Evolutionary conservation across 2,797 vertebrate species (phyloP), one percentile per base, ranked within the genome.

Genomic region (Cossypha dichroa): DNA sequence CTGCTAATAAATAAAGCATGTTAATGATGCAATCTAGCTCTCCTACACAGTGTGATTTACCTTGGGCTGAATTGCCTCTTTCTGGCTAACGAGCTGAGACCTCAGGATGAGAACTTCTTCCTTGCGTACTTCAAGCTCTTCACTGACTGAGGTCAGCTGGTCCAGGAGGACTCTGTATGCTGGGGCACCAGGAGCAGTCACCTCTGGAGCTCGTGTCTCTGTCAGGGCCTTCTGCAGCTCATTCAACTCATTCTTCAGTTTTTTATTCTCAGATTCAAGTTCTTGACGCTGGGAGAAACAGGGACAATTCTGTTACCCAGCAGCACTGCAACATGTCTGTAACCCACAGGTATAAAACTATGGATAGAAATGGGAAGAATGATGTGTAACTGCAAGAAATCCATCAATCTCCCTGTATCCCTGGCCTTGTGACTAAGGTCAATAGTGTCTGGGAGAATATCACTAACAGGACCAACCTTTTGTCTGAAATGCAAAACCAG

Each of bases 261-360:
- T 99, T 98, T 99, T 99, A 96, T 99, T 99, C 98, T 99, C 99
- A 0, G 99, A 99, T 95, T 99, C 99, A 56, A 99, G 98, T 90
- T 99, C 99, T 96, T 99, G 99, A 62, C 99, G 99, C 99, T 99
- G 92, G 43, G 92, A 69, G 36, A 94, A 90, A 95, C 3, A 86
- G 77, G 78, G 22, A 78, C 74, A 94, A 13, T 33, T 46, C 31
- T 0, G 7, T 86, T 63, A 93, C 14, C 48, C 25, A 38, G 22
- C 36, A 87, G 48, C 45, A 21, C 16, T 73, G 55, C 36, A 62
- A 52, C 5, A 6, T 3, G 51, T 22, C 26, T 36, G 62, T 20
- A 85, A 89, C 38, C 25, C 34, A 72, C 46, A 75, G 74, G 69
- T 59, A 69, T 60, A 45, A 94, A 90, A 66, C 29, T 11, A 15